Base-by-base conservation (phyloP, 2,113 vertebrate genomes). In the Oxyruncus cristatus region DNA sequence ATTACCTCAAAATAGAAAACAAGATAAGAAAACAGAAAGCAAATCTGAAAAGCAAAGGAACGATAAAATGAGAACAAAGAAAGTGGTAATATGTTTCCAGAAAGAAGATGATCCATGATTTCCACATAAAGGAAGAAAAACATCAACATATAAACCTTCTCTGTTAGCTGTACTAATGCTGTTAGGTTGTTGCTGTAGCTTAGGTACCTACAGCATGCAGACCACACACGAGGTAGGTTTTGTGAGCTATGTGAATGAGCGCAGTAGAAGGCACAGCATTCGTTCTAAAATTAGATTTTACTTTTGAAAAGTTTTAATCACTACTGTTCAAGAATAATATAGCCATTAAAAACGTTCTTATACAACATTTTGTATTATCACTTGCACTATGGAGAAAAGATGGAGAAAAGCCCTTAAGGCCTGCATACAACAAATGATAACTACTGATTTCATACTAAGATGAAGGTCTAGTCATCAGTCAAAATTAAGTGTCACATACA, bases 131-230 rank as follows among this genome's bases (percentile, higher is more conserved):
- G 11, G 6, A 88, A 76, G 14, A 47, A 75, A 76, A 83, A n/a
- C 2, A 47, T 44, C 22, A 39, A 42, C 0, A 0, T 2, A 42
- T 5, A 4, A 52, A 52, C 17, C 27, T 9, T 63, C 33, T 30
- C 50, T 11, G 8, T 14, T 14, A 65, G 6, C 22, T 56, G 12
- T 27, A 39, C 61, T 73, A 70, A 42, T 0, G 0, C 18, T 37
- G 11, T 26, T 16, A 18, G 20, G 18, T 76, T 70, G 12, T 39
- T 83, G 44, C 49, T 83, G 17, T n/a, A 63, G 56, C 56, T 82
- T 32, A 55, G 28, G 24, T 35, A 85, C 33, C 30, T 46, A 56
- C 30, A 67, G 26, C 32, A 21, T 3, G 7, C 14, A 66, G 9
- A 70, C 20, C 4, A 17, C 20, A 58, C 9, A 47, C 14, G 52